These are phyloP conservation scores for Blastomussa wellsi DNA, from an alignment of 92 coral and sea anemone species.

Conservation along the genomic window DNA sequence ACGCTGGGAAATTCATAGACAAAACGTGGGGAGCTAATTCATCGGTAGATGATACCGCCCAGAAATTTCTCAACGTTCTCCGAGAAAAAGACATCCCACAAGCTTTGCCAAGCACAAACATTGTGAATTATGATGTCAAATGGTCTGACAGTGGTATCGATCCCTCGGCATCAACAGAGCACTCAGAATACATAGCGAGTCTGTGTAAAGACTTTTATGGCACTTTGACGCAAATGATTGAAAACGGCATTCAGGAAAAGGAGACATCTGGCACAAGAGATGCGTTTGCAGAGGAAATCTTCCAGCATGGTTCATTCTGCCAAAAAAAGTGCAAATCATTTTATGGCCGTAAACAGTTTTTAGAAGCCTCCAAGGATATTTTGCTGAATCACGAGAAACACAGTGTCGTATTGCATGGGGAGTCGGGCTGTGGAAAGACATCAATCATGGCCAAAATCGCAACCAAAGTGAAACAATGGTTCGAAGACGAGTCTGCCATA, in stretches of 20 bases:
- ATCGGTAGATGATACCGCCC: conserved; percentile 77
- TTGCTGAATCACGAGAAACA: conserved; percentile 61
- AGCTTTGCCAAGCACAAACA: conserved; percentile 61
- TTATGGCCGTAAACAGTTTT: conserved; percentile 76
- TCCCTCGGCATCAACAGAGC: conserved; percentile 63
- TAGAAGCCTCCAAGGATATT: conserved; percentile 56
- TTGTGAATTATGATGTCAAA: conserved; percentile 66
- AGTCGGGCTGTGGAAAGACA: conserved; percentile 98
- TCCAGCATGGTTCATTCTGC: conserved; percentile 89
- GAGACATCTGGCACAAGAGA: conserved; percentile 73
- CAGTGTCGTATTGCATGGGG: conserved; percentile 78
- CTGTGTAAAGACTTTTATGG: conserved; percentile 79
- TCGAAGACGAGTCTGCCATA: conserved; percentile 68
- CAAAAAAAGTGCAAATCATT: conserved; percentile 87
- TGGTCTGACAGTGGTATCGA: conserved; percentile 92
- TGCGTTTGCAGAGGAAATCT: conserved; percentile 80
- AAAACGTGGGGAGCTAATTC: conserved; percentile 78
- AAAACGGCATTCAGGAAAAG: conserved; percentile 72
- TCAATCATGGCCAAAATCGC: conserved; percentile 94
- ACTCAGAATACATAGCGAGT: conserved; percentile 79
- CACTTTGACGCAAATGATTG: conserved; percentile 72
- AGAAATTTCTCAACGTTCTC: conserved; percentile 56
- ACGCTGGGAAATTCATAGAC: conserved; percentile 89
- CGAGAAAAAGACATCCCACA: conserved; percentile 79
- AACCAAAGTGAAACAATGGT: conserved; percentile 68